These are phyloP conservation scores for Ephydatia muelleri DNA, from an alignment of 37 sponge, comb jelly and placozoan species.

Conservation along the genomic window DNA sequence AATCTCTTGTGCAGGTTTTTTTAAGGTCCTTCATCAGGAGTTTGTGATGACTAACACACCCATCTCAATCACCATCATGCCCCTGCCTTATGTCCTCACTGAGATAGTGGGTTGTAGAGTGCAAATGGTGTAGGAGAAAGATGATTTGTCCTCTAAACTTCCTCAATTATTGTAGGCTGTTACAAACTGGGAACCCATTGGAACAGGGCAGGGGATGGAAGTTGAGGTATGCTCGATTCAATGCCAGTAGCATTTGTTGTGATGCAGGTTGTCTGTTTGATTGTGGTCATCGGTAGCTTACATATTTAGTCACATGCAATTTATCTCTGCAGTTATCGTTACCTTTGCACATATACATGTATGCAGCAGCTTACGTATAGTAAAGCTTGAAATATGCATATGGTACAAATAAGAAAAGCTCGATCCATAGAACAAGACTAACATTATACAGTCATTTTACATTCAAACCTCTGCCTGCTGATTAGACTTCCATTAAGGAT, in stretches of 20 bases:
- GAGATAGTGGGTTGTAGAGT: conserved; percentile 20
- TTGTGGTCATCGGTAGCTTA: too few species aligned
- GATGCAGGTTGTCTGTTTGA: too few species aligned
- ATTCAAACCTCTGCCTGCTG: too few species aligned
- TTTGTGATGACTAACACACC: conserved; percentile 41
- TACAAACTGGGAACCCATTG: conserved; percentile 9
- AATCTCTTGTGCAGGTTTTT: conserved; percentile 24
- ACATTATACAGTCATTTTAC: neutral
- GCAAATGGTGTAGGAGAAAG: neutral
- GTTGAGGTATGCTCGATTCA: conserved; percentile 12
- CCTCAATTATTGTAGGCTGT: conserved; percentile 23
- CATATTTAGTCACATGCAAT: too few species aligned
- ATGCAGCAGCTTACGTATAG: too few species aligned
- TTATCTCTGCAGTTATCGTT: too few species aligned
- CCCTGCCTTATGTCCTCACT: conserved; percentile 52
- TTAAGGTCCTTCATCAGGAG: conserved; percentile 47
- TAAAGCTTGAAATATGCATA: neutral
- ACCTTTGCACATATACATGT: too few species aligned
- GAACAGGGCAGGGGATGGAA: conserved; percentile 16
- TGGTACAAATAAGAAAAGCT: neutral
- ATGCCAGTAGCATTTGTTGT: neutral
- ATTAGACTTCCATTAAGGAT: too few species aligned
- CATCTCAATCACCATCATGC: conserved; percentile 47
- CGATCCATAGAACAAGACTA: neutral
- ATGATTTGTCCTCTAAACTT: neutral